phyloP scores from a whole-genome alignment of 37 sponge, comb jelly and placozoan genomes.

The Spongia lamella region DNA sequence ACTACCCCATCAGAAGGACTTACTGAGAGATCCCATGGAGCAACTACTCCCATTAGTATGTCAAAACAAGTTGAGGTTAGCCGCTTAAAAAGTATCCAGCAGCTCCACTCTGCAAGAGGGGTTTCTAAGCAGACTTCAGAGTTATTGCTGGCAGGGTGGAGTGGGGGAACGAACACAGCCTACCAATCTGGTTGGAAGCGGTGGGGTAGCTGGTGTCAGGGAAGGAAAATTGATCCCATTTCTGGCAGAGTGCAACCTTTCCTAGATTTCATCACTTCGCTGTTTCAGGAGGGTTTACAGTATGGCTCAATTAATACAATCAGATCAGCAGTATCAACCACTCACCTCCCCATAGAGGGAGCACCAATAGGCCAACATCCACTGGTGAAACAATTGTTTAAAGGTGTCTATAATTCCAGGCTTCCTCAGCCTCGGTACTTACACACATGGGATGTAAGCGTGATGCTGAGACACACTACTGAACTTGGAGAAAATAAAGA shows the following conservation, averaged over 20 bases:
- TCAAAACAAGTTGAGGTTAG: constrained; percentile 8
- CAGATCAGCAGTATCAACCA: constrained; percentile 13
- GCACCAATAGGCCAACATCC: constrained; percentile 5
- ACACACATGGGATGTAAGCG: too few relatives aligned
- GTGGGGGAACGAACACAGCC: constrained; percentile 26
- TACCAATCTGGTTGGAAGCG: constrained; percentile 43
- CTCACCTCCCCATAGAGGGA: not conserved
- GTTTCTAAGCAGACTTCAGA: constrained; percentile 29
- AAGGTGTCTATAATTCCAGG: not conserved
- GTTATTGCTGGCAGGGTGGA: constrained; percentile 31
- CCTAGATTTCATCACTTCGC: constrained; percentile 27
- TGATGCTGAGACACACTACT: too few relatives aligned
- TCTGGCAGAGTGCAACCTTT: constrained; percentile 19
- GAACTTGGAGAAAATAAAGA: too few relatives aligned
- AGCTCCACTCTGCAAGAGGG: not conserved
- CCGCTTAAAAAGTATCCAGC: constrained; percentile 67
- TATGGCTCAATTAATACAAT: not conserved
- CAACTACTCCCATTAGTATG: not conserved
- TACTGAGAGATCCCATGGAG: constrained; percentile 31
- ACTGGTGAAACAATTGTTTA: not conserved
- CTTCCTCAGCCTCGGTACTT: too few relatives aligned
- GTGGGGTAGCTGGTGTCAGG: constrained; percentile 43
- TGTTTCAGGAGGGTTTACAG: constrained; percentile 19
- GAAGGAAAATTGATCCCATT: constrained; percentile 34
- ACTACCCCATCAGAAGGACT: constrained; percentile 1